These are phyloP conservation scores for Sarcophaga bullata DNA, from an alignment of 1,140 invertebrate genomes.

Conservation along the genomic window DNA sequence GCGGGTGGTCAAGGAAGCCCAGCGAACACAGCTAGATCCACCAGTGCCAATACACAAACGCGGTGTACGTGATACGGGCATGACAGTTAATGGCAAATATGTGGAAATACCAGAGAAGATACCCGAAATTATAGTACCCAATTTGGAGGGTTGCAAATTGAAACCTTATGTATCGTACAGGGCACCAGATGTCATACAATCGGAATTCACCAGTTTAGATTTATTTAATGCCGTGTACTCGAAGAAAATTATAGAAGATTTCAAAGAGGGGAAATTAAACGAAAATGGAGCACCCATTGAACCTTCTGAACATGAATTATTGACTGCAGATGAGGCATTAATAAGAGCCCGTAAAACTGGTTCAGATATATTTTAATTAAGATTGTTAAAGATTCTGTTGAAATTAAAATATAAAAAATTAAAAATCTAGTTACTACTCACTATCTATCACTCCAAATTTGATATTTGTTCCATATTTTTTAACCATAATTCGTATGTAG, in stretches of 20 bases:
- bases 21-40: slow-evolving; percentile 70
- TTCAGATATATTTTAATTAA: slow-evolving; percentile 77
- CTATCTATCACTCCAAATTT: not conserved
- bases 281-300: slow-evolving; percentile 75
- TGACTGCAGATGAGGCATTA: slow-evolving; percentile 78
- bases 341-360: slow-evolving; percentile 77
- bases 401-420: slow-evolving; percentile 6
- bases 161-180: slow-evolving; percentile 95
- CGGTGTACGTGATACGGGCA: slow-evolving; percentile 74
- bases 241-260: slow-evolving; percentile 83
- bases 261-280: slow-evolving; percentile 76
- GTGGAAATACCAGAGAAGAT: slow-evolving; percentile 86
- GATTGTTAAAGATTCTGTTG: slow-evolving; percentile 38
- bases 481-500: not conserved
- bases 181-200: slow-evolving; percentile 77
- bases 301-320: slow-evolving; percentile 77
- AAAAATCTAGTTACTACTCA: slow-evolving; percentile 24
- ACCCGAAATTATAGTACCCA: slow-evolving; percentile 91
- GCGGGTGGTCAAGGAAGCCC: slow-evolving; percentile 71
- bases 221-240: slow-evolving; percentile 87
- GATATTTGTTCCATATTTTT: not conserved
- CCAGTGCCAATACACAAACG: slow-evolving; percentile 73
- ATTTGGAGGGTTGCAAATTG: slow-evolving; percentile 81
- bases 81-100: slow-evolving; percentile 70
- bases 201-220: slow-evolving; percentile 84